These are phyloP conservation scores for Podarcis muralis DNA, from an alignment of 2,113 vertebrate species.

Conservation along the genomic window DNA sequence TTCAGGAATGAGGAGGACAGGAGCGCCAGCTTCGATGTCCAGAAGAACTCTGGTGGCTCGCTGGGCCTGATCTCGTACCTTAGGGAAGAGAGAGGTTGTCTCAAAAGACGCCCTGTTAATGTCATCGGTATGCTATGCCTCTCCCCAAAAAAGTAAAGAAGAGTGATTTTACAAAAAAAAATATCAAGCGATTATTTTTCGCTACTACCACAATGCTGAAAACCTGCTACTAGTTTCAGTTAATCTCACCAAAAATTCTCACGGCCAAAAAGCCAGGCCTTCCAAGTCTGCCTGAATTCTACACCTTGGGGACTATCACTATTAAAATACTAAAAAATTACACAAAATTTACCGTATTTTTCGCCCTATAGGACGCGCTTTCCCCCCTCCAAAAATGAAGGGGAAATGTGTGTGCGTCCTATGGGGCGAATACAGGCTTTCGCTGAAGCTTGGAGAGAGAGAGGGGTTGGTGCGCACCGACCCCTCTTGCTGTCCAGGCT, in stretches of 20 bases:
- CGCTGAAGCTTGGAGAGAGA: too few species aligned
- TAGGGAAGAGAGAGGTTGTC: neutral
- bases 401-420: too few species aligned
- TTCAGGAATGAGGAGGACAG: slow-evolving; percentile 94
- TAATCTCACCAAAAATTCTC: neutral
- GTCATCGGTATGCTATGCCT: neutral
- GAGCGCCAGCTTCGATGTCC: slow-evolving; percentile 94
- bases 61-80: slow-evolving; percentile 93
- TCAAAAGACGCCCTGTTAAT: neutral
- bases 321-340: neutral
- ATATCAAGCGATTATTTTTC: neutral
- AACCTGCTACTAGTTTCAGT: too few species aligned
- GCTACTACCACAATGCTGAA: too few species aligned
- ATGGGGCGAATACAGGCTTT: too few species aligned
- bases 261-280: neutral
- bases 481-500: too few species aligned
- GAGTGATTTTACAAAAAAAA: neutral
- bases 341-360: too few species aligned
- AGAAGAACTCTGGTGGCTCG: slow-evolving; percentile 87
- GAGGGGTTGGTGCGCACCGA: too few species aligned
- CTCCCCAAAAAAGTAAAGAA: neutral
- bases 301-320: neutral
- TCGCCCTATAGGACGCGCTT: too few species aligned
- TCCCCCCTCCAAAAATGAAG: too few species aligned
- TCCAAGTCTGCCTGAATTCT: neutral